Percentiles rank a stretch among this genome's conserved stretches.
These are phyloP conservation scores for Ochropleura plecta DNA, from an alignment of 2,888 invertebrate genomes.

Conservation along the genomic window DNA sequence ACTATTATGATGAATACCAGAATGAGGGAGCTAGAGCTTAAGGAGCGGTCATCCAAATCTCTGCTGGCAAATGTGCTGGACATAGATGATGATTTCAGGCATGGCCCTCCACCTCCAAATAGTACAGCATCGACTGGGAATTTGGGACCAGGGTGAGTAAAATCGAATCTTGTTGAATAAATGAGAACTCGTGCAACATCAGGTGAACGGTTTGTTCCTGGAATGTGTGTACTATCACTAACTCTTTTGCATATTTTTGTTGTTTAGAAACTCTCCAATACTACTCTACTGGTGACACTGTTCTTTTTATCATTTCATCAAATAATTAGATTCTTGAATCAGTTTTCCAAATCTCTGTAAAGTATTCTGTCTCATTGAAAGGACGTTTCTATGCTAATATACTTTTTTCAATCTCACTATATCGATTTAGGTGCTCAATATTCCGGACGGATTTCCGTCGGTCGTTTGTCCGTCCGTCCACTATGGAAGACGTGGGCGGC, in stretches of 20 bases:
- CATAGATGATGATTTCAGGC: slow-evolving; percentile 98
- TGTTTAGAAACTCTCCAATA: not conserved
- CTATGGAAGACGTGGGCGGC: slow-evolving; percentile 93
- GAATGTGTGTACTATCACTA: not conserved
- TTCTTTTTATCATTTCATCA: not conserved
- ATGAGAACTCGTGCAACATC: not conserved
- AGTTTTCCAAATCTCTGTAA: slow-evolving; percentile 10
- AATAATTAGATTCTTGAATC: not conserved
- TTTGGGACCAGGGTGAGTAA: slow-evolving; percentile 91
- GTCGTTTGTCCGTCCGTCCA: slow-evolving; percentile 94
- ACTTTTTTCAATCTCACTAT: slow-evolving; percentile 57
- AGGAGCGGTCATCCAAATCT: slow-evolving; percentile 98
- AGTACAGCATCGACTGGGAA: slow-evolving; percentile 91
- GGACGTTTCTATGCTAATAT: slow-evolving; percentile 49
- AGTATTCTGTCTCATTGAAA: not conserved
- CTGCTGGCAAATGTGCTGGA: slow-evolving; percentile 98
- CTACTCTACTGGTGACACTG: not conserved
- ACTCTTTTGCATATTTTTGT: not conserved
- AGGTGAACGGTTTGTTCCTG: not conserved
- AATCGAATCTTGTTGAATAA: not conserved
- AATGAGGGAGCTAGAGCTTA: slow-evolving; percentile 97
- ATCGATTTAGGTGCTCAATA: slow-evolving; percentile 85
- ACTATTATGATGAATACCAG: slow-evolving; percentile 97
- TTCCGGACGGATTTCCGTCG: slow-evolving; percentile 89
- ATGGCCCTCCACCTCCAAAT: slow-evolving; percentile 92